Conservation (phyloP, 1,140 invertebrate species). For the Caenorhabditis tropicalis region DNA sequence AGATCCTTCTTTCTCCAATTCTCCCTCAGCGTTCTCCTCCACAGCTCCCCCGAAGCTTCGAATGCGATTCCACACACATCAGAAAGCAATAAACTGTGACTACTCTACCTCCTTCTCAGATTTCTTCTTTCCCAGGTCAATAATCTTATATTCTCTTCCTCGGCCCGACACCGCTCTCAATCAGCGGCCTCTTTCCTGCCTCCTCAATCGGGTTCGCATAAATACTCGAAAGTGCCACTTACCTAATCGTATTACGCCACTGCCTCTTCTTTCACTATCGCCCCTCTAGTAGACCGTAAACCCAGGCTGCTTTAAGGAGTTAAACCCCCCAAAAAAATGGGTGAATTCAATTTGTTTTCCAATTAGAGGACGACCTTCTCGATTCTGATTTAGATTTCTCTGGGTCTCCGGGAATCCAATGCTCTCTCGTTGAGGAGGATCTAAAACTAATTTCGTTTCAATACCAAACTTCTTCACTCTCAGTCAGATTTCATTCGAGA, state of each 20-base stretch:
- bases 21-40: too few species aligned
- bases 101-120: conserved; percentile 19
- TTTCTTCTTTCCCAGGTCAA: conserved; percentile 29
- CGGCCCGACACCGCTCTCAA: background rate
- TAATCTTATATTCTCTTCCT: background rate
- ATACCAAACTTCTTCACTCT: background rate
- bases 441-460: background rate
- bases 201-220: conserved; percentile 2
- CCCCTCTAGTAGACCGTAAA: background rate
- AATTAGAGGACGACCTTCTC: conserved; percentile 41
- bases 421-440: background rate
- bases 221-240: conserved; percentile 42
- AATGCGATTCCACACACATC: conserved; percentile 4
- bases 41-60: background rate
- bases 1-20: too few species aligned
- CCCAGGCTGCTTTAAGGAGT: background rate
- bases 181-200: conserved; percentile 19
- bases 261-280: background rate
- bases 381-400: conserved; percentile 28
- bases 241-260: conserved; percentile 44
- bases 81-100: conserved; percentile 19
- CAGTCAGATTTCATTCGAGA: too few species aligned
- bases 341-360: conserved; percentile 40
- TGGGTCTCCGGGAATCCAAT: background rate
- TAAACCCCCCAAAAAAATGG: background rate